Base-by-base conservation (phyloP, 2,888 invertebrate species). In the Euproctis similis region DNA sequence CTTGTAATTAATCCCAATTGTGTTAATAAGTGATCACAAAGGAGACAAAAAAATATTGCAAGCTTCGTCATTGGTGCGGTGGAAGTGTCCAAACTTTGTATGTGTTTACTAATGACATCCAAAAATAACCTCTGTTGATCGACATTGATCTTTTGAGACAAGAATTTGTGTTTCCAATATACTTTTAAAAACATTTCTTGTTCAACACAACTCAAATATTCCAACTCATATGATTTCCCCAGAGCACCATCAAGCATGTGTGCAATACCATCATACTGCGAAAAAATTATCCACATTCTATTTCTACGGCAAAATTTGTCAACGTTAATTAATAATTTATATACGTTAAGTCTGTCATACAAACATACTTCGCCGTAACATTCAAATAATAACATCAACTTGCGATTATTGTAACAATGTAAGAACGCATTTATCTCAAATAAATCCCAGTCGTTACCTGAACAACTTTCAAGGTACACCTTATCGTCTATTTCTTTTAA, bases 251-350 rank as follows among this genome's bases (percentile, higher is more conserved):
- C 23, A 17, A 49, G 31, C 16, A 20, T 30, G 1, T 26, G 16
- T 25, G 30, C 29, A 1, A 43, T 26, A 25, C 39, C 29, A 8
- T 27, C 28, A 12, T 48, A 48, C 4, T 42, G 34, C n/a, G 48
- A 35, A 14, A 38, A 45, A 1, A 46, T 38, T 1, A 49, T 23
- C 40, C 40, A 40, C 20, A 43, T 26, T 10, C 25, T 21, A 10
- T 34, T 16, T 8, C 14, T 28, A 4, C 4, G 24, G 3, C 13
- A 30, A 17, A 10, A 24, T 7, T 19, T 10, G 14, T 27, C 18
- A 4, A 32, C 14, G 2, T 21, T 18, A 6, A 21, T 20, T 6
- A 31, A 17, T 8, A 36, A 30, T 1, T 18, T n/a, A 1, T 32
- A 7, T 9, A 36, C 24, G 1, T 17, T 17, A 2, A 21, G 8